Percentiles rank a stretch among this genome's conserved stretches.
phyloP scores from a whole-genome alignment of 2,888 invertebrate genomes.

The Adela reaumurella region DNA sequence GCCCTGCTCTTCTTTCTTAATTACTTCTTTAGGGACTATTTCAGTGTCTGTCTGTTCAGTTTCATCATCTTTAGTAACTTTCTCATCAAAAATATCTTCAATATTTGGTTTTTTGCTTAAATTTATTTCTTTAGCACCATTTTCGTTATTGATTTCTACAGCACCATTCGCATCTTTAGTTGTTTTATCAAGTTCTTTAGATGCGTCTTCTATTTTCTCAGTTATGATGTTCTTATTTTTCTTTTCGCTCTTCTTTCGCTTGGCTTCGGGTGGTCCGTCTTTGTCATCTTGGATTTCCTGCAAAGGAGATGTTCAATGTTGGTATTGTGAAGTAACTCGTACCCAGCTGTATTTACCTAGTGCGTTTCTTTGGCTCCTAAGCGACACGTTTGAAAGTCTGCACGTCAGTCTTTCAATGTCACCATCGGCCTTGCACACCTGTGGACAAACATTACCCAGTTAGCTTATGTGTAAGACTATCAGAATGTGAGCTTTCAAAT shows the following conservation, averaged over 20 bases:
- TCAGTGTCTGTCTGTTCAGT: background rate
- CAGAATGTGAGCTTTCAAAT: too few species aligned
- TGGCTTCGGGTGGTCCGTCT: conserved; percentile 1
- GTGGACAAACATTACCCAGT: conserved; percentile 16
- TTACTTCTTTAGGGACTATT: background rate
- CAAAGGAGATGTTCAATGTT: conserved; percentile 40
- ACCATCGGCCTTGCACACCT: conserved; percentile 32
- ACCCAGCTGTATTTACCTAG: conserved; percentile 47
- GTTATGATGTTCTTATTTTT: conserved; percentile 11
- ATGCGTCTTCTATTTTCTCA: conserved; percentile 6
- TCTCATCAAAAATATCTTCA: background rate
- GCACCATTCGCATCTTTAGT: conserved; percentile 1
- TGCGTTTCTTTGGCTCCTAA: conserved; percentile 35
- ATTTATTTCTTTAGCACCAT: too few species aligned
- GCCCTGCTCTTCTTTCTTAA: conserved; percentile 1
- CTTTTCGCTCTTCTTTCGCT: conserved; percentile 6
- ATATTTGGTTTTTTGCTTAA: background rate
- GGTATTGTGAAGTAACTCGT: conserved; percentile 29
- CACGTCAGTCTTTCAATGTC: conserved; percentile 46
- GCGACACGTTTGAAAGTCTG: conserved; percentile 49
- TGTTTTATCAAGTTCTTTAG: conserved; percentile 4
- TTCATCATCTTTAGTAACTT: background rate
- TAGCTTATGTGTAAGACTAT: too few species aligned
- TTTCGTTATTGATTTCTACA: background rate
- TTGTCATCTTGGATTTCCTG: conserved; percentile 33